Base-by-base conservation (phyloP, 1,140 invertebrate species). In the Rhizoglyphus robini region DNA sequence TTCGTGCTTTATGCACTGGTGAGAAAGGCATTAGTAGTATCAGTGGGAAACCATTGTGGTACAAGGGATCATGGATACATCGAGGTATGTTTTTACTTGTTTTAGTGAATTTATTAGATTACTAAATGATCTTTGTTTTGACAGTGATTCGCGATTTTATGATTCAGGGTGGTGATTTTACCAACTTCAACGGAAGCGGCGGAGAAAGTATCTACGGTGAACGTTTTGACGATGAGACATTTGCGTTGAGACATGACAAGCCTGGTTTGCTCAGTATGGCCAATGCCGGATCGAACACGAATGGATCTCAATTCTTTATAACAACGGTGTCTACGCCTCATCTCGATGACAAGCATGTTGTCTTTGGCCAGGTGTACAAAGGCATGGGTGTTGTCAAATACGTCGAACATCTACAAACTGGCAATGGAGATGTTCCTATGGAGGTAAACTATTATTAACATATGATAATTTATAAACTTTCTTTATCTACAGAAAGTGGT, bases 281-380 rank as follows among this genome's bases (percentile, higher is more conserved):
- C 0, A 96, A 96, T 76, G 81, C 83, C 70, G 91, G 91, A 18
- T 84, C 84, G 2, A 82, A 96, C 74, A 87, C 87, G 46, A 96
- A 96, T 73, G 88, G 86, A 63, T 94, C 89, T 5, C 93, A 98
- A 76, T 97, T 98, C 78, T 93, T 95, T 71, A 88, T 98, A 25
- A 92, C 90, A 2, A 82, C 86, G 15, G 86, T 83, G 0, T 82
- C 86, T 13, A 89, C 88, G 70, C 79, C 83, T 30, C 92, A 96
- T 76, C 71, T 96, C 29, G 88, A 97, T 76, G 85, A 84, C 13
- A 86, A 81, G 31, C 92, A 97, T 77, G 88, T 95, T 1, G 89
- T 90, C 30, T 93, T 96, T 76, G 94, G 93, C 1, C 80, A 80
- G 67, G 85, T 92, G 8, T 70, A 83, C 4, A 84, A 82, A 72